Conservation (phyloP, 2,888 invertebrate species). For the Agriopis marginaria region DNA sequence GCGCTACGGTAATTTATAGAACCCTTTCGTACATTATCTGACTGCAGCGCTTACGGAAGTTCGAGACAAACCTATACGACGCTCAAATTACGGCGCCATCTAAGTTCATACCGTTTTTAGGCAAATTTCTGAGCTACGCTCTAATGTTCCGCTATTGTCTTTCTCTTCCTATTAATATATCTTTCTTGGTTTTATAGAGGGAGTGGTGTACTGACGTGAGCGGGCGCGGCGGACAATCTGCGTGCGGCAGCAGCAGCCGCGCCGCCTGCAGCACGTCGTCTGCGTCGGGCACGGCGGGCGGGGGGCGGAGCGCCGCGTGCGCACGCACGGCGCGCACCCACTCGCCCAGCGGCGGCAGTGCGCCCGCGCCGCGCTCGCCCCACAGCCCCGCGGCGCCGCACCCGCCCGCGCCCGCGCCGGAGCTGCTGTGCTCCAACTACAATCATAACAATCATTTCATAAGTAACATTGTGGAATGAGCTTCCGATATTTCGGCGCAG, state of each 20-base stretch:
- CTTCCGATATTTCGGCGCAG: too few relatives aligned
- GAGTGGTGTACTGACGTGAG: constrained; percentile 83
- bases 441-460: background rate
- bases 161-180: too few relatives aligned
- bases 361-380: constrained; percentile 95
- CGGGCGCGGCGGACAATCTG: constrained; percentile 94
- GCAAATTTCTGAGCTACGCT: too few relatives aligned
- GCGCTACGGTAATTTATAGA: too few relatives aligned
- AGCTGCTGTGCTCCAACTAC: constrained; percentile 88
- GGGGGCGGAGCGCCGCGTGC: constrained; percentile 93
- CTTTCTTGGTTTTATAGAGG: too few relatives aligned
- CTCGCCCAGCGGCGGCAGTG: constrained; percentile 95
- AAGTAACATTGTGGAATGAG: too few relatives aligned
- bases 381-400: constrained; percentile 87
- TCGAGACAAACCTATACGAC: too few relatives aligned
- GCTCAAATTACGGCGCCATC: too few relatives aligned
- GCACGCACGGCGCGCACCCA: constrained; percentile 95
- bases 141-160: too few relatives aligned
- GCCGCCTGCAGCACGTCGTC: constrained; percentile 97
- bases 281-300: constrained; percentile 92
- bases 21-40: too few relatives aligned
- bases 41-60: too few relatives aligned
- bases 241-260: constrained; percentile 93
- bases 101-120: too few relatives aligned
- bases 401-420: constrained; percentile 56